Percentiles rank a stretch among this genome's conserved stretches.
Evolutionary conservation across 1,140 invertebrate species (phyloP).

Genomic region (Olivierus martensii): DNA sequence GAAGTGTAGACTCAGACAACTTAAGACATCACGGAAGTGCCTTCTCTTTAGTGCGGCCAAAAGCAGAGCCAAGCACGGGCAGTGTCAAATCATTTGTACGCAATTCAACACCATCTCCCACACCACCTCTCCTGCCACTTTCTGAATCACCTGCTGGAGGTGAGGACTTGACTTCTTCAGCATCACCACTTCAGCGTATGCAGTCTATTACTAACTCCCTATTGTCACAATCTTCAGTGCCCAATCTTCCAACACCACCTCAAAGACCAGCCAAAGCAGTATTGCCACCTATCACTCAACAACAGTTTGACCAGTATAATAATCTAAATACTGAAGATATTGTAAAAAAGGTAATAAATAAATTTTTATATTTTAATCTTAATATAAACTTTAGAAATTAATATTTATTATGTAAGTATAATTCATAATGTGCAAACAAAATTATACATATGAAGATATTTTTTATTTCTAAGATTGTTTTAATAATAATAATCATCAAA

Average conservation of each 20-base stretch:
- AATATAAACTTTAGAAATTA: too few relatives aligned
- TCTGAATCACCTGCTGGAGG: background rate
- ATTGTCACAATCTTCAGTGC: conserved; percentile 64
- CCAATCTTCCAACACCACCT: conserved; percentile 21
- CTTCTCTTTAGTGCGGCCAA: conserved; percentile 66
- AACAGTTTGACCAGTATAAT: conserved; percentile 97
- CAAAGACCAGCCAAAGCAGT: conserved; percentile 77
- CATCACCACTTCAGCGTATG: conserved; percentile 87
- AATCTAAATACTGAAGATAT: conserved; percentile 98
- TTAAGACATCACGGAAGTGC: conserved; percentile 67
- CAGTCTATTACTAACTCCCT: conserved; percentile 94
- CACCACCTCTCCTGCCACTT: background rate
- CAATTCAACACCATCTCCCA: background rate
- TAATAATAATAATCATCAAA: too few relatives aligned
- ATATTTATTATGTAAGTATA: too few relatives aligned
- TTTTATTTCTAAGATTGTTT: too few relatives aligned
- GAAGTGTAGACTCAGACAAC: background rate
- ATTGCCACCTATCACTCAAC: conserved; percentile 93
- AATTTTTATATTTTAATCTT: too few relatives aligned
- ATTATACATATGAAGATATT: too few relatives aligned
- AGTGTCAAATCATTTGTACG: background rate
- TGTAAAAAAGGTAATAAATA: conserved; percentile 60
- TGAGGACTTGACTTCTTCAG: conserved; percentile 12
- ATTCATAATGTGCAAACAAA: too few relatives aligned
- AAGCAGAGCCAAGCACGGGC: conserved; percentile 44